phyloP scores from a whole-genome alignment of 2,888 invertebrate genomes.

The Mesorhabditis spiculigera region DNA sequence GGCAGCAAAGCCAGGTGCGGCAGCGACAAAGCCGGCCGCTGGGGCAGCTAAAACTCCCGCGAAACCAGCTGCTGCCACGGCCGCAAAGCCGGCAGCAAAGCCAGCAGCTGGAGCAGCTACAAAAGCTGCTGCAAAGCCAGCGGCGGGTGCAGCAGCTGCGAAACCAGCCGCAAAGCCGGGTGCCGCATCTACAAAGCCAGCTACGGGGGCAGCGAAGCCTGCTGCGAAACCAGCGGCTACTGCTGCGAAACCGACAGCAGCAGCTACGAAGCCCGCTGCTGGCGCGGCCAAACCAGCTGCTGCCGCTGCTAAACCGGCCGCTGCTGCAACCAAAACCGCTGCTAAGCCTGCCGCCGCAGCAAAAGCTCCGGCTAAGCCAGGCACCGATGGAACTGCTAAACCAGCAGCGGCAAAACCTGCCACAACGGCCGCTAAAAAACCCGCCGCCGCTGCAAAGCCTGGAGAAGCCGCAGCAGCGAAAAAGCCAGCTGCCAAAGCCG shows the following conservation, averaged over 20 bases:
- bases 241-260: neutral
- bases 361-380: neutral
- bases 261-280: neutral
- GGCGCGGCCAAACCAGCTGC: neutral
- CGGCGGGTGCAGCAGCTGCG: neutral
- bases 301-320: neutral
- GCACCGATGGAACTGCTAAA: neutral
- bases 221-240: neutral
- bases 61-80: neutral
- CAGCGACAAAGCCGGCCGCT: no score
- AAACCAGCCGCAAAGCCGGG: neutral
- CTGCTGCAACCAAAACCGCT: neutral
- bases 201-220: neutral
- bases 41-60: neutral
- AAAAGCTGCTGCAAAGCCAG: neutral
- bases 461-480: neutral
- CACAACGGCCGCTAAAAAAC: neutral
- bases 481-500: slow-evolving; percentile 2
- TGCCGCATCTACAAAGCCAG: neutral
- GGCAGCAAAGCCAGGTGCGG: neutral
- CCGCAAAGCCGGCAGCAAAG: neutral
- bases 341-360: neutral
- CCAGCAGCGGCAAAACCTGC: neutral
- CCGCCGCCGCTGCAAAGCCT: slow-evolving; percentile 5
- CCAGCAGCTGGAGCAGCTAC: neutral